A percentile compares a stretch with the other conserved stretches of the same genome.
Conservation (phyloP, 2,797 vertebrate genomes). For the Mallotus villosus region DNA sequence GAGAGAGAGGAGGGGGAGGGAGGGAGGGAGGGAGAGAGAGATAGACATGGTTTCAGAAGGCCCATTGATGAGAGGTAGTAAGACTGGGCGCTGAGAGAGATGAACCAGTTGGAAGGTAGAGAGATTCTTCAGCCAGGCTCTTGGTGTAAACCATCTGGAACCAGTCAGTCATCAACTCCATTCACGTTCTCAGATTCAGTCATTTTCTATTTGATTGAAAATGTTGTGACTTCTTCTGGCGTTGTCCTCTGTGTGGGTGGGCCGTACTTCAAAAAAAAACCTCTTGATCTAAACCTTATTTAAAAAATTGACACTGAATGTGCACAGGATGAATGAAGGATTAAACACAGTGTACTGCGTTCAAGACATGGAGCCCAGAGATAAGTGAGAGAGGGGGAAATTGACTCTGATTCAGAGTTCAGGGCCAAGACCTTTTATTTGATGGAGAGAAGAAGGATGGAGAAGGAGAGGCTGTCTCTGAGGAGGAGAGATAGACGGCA, state of each 20-base stretch:
- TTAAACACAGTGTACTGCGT: conserved; percentile 56
- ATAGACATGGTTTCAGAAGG: conserved; percentile 39
- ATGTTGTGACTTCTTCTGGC: conserved; percentile 41
- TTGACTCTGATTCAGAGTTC: conserved; percentile 65
- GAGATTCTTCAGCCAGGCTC: neutral
- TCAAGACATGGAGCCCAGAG: conserved; percentile 63
- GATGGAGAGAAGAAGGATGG: conserved; percentile 37
- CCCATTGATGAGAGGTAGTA: conserved; percentile 50
- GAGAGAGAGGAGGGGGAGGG: too few relatives aligned
- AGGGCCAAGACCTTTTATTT: conserved; percentile 64
- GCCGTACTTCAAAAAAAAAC: conserved; percentile 45
- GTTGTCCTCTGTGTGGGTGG: conserved; percentile 47
- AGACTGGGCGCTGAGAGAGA: conserved; percentile 30
- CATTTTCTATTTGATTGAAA: conserved; percentile 20
- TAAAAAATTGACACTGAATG: conserved; percentile 21
- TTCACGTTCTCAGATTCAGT: neutral
- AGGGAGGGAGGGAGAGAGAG: too few relatives aligned
- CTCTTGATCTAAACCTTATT: conserved; percentile 28
- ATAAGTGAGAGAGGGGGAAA: conserved; percentile 72
- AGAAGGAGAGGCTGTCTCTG: conserved; percentile 61
- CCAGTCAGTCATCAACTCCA: neutral
- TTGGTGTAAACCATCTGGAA: neutral
- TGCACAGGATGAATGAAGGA: conserved; percentile 69
- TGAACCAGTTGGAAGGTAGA: neutral
- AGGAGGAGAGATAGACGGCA: conserved; percentile 70